phyloP scores from a whole-genome alignment of 2,113 vertebrate species.

The Pomatorhinus ruficollis region DNA sequence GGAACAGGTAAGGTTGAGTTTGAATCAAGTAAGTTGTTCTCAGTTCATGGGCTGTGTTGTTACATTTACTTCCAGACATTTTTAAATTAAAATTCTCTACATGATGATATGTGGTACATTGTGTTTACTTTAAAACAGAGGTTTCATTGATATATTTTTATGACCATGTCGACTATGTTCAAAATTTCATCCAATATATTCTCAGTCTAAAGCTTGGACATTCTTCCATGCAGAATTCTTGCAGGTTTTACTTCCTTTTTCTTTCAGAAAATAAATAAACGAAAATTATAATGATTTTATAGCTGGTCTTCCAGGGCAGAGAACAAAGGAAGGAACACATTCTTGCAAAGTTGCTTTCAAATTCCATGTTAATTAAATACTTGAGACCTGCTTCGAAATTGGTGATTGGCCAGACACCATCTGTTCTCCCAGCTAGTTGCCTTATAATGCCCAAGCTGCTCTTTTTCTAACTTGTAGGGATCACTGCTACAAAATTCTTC shows the following conservation, averaged over 20 bases:
- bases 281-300: neutral
- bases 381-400: neutral
- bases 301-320: neutral
- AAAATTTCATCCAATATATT: neutral
- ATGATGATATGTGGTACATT: neutral
- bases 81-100: neutral
- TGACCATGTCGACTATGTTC: neutral
- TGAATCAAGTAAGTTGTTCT: neutral
- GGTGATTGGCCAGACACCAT: constrained; percentile 14
- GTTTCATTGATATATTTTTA: neutral
- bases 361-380: constrained; percentile 15
- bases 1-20: constrained; percentile 84
- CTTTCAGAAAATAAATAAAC: constrained; percentile 1
- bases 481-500: neutral
- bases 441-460: neutral
- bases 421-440: neutral
- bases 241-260: neutral
- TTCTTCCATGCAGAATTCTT: neutral
- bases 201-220: neutral
- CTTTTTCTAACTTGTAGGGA: neutral
- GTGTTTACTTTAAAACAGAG: neutral
- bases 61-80: neutral
- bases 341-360: neutral
- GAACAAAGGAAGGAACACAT: constrained; percentile 7
- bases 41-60: neutral